Percentiles rank a stretch among this genome's conserved stretches.
Conservation (phyloP, 2,797 vertebrate species). For the Manis pentadactyla region DNA sequence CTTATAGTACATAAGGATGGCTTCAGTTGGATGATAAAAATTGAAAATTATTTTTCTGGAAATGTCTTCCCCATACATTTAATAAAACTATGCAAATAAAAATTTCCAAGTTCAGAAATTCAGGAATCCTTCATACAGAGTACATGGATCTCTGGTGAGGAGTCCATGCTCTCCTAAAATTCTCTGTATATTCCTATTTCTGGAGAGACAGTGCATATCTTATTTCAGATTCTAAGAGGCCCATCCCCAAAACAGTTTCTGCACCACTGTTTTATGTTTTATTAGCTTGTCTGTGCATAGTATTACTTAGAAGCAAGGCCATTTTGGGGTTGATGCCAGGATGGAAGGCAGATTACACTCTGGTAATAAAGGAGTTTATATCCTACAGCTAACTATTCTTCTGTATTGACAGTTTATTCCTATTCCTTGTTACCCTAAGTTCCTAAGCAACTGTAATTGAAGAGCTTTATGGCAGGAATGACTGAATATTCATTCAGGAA, state of each 20-base stretch:
- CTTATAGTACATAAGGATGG: background rate
- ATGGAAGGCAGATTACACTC: background rate
- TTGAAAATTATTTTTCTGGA: slow-evolving; percentile 1
- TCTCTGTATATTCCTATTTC: slow-evolving; percentile 14
- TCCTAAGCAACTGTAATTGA: slow-evolving; percentile 22
- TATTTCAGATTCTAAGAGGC: slow-evolving; percentile 40
- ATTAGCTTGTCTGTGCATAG: background rate
- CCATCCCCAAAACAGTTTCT: background rate
- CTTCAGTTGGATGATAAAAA: slow-evolving; percentile 45
- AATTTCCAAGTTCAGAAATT: slow-evolving; percentile 52
- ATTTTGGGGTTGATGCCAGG: background rate
- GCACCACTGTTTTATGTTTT: background rate
- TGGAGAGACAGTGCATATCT: background rate
- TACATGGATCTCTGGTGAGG: background rate
- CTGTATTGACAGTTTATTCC: background rate
- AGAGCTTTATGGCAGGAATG: background rate
- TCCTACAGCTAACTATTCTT: background rate
- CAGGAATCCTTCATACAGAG: slow-evolving; percentile 20
- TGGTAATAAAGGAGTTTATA: slow-evolving; percentile 7
- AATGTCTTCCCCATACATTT: slow-evolving; percentile 15
- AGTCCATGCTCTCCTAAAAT: background rate
- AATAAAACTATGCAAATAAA: slow-evolving; percentile 19
- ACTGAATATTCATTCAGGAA: slow-evolving; percentile 25
- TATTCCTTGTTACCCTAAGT: background rate
- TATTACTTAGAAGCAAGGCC: background rate